Evolutionary conservation across 2,113 vertebrate genomes (phyloP), one percentile per base, ranked within the genome.

Genomic region (Canis aureus): DNA sequence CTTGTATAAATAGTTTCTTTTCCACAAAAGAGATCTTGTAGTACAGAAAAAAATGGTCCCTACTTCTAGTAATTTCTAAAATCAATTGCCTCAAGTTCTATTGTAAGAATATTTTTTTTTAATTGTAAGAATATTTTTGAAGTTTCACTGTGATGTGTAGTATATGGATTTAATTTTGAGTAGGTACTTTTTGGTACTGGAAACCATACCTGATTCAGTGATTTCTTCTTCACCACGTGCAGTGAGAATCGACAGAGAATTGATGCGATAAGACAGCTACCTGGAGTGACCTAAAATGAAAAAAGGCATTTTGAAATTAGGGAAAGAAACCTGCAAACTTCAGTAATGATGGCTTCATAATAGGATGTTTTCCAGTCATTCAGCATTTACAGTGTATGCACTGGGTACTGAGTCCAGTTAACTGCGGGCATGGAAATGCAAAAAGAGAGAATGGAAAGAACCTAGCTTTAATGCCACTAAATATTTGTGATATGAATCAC

Each of bases 241-340:
- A 79, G 97, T 74, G 83, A 96, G 87, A 98, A 94, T 97, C 95
- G 8, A 97, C 89, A 98, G 97, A 29, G 43, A 78, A 98, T 82
- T 82, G 97, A 98, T 95, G 85, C 73, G 94, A 60, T 96, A 96
- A 98, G 94, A 97, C 95, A 83, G 95, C 97, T 91, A 96, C 97
- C 93, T 97, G 96, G 53, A 35, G 91, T 96, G 81, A 97, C 97
- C 98, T 99, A 96, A 96, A 98, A 99, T 60, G 95, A 98, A 95
- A 95, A 98, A 98, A 98, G 94, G 89, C 69, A 98, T 96, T 97
- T 97, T 95, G 97, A 96, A 97, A 98, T 98, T 98, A 98, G 79
- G 35, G 88, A 80, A 91, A 97, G 67, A 96, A 94, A 93, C 38
- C 59, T 95, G 38, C 19, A 67, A 74, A 80, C 51, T 60, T 93